These are phyloP conservation scores for Lithobates pipiens DNA, from an alignment of 2,797 vertebrate genomes.

Conservation along the genomic window DNA sequence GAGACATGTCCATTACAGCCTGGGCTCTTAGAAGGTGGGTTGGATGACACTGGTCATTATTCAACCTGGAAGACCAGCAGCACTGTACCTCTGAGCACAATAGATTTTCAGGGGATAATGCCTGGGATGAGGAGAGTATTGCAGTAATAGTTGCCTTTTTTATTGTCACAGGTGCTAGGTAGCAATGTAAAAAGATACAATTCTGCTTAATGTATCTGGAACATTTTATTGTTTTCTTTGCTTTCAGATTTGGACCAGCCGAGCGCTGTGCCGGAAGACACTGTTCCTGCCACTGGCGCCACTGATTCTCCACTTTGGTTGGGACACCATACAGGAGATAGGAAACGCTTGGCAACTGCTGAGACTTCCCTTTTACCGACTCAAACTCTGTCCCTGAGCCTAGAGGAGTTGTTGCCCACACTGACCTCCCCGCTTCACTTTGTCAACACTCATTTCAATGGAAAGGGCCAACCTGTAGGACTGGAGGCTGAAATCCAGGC, in stretches of 20 bases:
- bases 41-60: too few species aligned
- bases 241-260: conserved; percentile 91
- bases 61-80: too few species aligned
- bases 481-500: conserved; percentile 81
- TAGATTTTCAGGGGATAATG: too few species aligned
- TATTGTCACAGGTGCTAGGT: too few species aligned
- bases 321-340: conserved; percentile 79
- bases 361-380: conserved; percentile 66
- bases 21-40: too few species aligned
- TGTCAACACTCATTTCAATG: conserved; percentile 98
- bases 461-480: conserved; percentile 71
- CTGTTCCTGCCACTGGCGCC: conserved; percentile 83
- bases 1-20: too few species aligned
- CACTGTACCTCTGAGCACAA: too few species aligned
- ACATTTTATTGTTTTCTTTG: too few species aligned
- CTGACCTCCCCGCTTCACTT: conserved; percentile 94
- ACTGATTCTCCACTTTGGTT: conserved; percentile 85
- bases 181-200: too few species aligned
- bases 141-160: too few species aligned
- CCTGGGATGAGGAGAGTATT: too few species aligned
- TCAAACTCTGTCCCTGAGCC: conserved; percentile 72
- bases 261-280: conserved; percentile 91
- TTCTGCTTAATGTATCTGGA: too few species aligned
- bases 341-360: conserved; percentile 64
- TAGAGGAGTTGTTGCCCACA: conserved; percentile 70